phyloP scores from a whole-genome alignment of 2,797 vertebrate species.

The Tolypeutes matacus region DNA sequence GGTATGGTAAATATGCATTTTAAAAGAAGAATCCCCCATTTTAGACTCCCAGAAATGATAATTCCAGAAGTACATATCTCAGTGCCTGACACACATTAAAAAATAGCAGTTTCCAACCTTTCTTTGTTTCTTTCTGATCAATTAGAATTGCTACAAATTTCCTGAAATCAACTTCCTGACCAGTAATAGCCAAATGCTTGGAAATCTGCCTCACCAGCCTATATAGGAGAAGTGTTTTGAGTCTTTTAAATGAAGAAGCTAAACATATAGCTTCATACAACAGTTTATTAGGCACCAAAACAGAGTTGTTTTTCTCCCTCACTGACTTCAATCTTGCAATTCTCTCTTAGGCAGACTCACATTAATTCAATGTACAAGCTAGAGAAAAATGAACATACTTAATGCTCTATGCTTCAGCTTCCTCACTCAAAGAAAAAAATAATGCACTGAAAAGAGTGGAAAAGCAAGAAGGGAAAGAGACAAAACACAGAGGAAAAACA shows the following conservation, averaged over 20 bases:
- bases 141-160: conserved; percentile 33
- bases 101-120: background rate
- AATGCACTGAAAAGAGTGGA: background rate
- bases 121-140: conserved; percentile 26
- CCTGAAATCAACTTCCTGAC: background rate
- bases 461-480: conserved; percentile 10
- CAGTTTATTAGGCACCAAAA: background rate
- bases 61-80: background rate
- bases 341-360: background rate
- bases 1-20: background rate
- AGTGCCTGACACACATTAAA: background rate
- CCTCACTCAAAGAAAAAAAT: background rate
- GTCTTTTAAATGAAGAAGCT: background rate
- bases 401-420: background rate
- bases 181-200: background rate
- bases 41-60: background rate
- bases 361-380: background rate
- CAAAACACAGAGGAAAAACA: background rate
- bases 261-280: background rate
- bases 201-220: background rate
- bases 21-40: conserved; percentile 6
- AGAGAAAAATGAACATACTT: background rate
- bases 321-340: conserved; percentile 12
- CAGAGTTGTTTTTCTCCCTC: conserved; percentile 11
- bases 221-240: background rate